Base-by-base conservation (phyloP, 2,888 invertebrate genomes). In the Abscondita cerata region DNA sequence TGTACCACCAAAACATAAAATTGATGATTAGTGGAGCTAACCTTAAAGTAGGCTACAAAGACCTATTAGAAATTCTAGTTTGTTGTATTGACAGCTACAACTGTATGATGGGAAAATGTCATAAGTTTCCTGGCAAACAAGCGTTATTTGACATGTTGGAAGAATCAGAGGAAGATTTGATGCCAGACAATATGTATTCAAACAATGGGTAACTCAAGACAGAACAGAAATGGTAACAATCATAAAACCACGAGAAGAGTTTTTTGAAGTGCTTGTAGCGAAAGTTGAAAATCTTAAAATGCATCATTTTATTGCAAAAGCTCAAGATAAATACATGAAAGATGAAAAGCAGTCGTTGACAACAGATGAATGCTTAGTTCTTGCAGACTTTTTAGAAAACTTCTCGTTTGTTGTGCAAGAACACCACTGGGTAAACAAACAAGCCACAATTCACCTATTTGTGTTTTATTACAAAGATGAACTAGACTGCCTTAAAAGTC, bases 311-410 rank as follows among this genome's bases (percentile, higher is more conserved):
- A 16, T 41, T 41, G 13, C 16, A 4, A 13, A 41, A 41, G 3
- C 41, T 13, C 41, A 41, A 41, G 41, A 9, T 4, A 41, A 41
- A 9, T 41, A 4, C 15, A 12, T 41, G 13, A 41, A 41, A 16
- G 15, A 41, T 4, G 5, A 15, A 41, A 41, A 41, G 16, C 3
- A 41, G 15, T 15, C 2, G 2, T 41, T 41, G 41, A 9, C 11
- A 15, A 16, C 5, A 9, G 16, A 41, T 41, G 41, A 41, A 41
- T 41, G 41, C 41, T 41, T 41, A 9, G 41, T 41, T 41, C 15
- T 41, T 15, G 15, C 1, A 2, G 16, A 41, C 16, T 41, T 41
- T 16, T 41, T 9, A 4, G 41, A 41, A 16, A 41, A 41, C 9
- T 41, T 4, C 41, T 5, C 41, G 9, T 41, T 41, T 13, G 4